Evolutionary conservation across 53 echinoderm and acorn worm species (phyloP), one percentile per base, ranked within the genome.

Genomic region (Paelopatides confundens): DNA sequence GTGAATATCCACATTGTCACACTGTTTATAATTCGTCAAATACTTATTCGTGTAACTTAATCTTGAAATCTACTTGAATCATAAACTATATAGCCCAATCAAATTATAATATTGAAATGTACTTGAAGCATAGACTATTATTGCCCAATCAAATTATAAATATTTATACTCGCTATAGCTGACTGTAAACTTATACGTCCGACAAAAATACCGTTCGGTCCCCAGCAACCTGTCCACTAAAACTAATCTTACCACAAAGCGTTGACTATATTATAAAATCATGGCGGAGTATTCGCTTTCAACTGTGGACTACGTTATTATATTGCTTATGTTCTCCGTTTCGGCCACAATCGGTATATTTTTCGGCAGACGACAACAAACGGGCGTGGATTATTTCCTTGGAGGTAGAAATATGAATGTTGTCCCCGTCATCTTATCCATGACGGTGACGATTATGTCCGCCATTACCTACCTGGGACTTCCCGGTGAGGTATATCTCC

Each of bases 391-490:
- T 29, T 70, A 70, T 31, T 70, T 70, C 31, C 37, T 70, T 21
- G 71, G 71, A 13, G 31, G 31, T 31, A 10, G 71, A 21, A 70
- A 21, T 11, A 70, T 70, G 71, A 5, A 21, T 35, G 71, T 70
- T 12, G 40, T 32, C 11, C 35, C 71, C 8, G 71, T 70, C 31
- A 36, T 36, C 31, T 5, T 70, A 35, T 70, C 71, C 37, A 35
- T 70, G 37, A 35, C 71, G 11, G 37, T 70, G 33, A 70, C 71
- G 36, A 21, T 70, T 21, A 70, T 70, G 71, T 70, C 71, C 11
- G 71, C 71, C 12, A 36, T 70, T 2, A 70, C 32, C 12, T 70
- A 70, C 37, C 23, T 70, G 0, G 71, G 71, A 11, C 12, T 70
- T 11, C 71, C 71, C 18, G 71, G 35, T 5, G 71, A 70, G 37